Evolutionary conservation across 2,888 invertebrate species (phyloP).

Genomic region (Tenthredo amoena): DNA sequence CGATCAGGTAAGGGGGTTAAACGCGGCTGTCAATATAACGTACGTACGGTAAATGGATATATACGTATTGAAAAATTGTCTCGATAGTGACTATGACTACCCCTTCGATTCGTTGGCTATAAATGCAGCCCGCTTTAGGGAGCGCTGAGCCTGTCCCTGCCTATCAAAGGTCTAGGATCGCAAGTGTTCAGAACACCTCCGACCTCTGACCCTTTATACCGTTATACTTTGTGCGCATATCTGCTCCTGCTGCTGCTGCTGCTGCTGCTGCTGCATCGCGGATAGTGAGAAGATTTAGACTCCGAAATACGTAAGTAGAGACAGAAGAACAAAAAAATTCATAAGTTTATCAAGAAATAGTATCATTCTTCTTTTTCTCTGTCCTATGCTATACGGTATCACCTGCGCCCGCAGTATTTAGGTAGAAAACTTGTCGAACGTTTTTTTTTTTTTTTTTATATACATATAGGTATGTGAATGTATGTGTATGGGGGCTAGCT

Average conservation of each 20-base stretch:
- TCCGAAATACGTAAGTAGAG: conserved; percentile 6
- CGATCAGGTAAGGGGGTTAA: background rate
- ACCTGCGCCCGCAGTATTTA: conserved; percentile 70
- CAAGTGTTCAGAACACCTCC: background rate
- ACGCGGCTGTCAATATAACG: background rate
- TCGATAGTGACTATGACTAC: conserved; percentile 73
- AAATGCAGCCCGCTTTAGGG: conserved; percentile 62
- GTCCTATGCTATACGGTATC: conserved; percentile 60
- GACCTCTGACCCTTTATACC: background rate
- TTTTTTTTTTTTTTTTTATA: background rate
- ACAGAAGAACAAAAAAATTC: background rate
- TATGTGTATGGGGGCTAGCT: background rate
- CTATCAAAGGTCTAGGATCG: conserved; percentile 32
- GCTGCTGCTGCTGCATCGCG: background rate
- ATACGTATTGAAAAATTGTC: conserved; percentile 12
- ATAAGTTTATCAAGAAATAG: background rate
- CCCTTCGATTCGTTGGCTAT: conserved; percentile 61
- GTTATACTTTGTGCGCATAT: conserved; percentile 13
- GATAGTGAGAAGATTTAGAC: conserved; percentile 15
- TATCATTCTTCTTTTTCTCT: background rate
- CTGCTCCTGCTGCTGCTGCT: background rate
- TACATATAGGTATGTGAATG: background rate
- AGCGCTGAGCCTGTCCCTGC: conserved; percentile 30
- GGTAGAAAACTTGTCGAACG: background rate
- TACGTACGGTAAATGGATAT: background rate